Base-by-base conservation (phyloP, 2,888 invertebrate species). In the Bombylius discolor region DNA sequence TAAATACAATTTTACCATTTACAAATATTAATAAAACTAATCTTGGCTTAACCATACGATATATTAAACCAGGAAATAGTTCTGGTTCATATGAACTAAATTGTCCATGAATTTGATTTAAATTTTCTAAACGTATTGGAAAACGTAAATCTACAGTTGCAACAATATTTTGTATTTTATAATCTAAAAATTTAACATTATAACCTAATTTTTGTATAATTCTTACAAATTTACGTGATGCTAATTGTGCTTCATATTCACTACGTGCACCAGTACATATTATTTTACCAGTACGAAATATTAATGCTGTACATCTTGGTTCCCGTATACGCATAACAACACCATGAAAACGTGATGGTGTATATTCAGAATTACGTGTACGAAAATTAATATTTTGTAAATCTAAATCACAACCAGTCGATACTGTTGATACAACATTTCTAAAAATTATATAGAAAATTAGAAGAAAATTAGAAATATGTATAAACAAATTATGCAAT, bases 21-120 rank as follows among this genome's bases (percentile, higher is more conserved):
- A 99, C 99, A 77, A 99, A 99, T 67, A 99, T 97, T 52, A 99
- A 79, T 61, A 99, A 78, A 5, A 99, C 98, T 68, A 99, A 89
- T 67, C 95, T 85, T 8, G 99, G 99, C 73, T 93, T 90, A 55
- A 99, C 92, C 94, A 99, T 94, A 68, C 98, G 82, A 73, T 99
- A 99, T 65, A 99, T 96, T 48, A 99, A 82, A 62, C 98, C 99
- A 49, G 99, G 98, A 73, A 99, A 99, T 49, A 99, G 78, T 74
- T 99, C 99, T 0, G 99, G 99, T 75, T 99, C 99, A 72, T 99
- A 99, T 4, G 84, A 85, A 67, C 85, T 84, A 68, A 81, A 89
- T 75, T 83, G 89, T 65, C 81, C 86, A 76, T 82, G 90, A 65
- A 80, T 84, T 63, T 81, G 81, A 67, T 83, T 84, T 67, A 83